Evolutionary conservation across 2,797 vertebrate species (phyloP), one percentile per base, ranked within the genome.

Genomic region (Amblyopsis hoosieri): DNA sequence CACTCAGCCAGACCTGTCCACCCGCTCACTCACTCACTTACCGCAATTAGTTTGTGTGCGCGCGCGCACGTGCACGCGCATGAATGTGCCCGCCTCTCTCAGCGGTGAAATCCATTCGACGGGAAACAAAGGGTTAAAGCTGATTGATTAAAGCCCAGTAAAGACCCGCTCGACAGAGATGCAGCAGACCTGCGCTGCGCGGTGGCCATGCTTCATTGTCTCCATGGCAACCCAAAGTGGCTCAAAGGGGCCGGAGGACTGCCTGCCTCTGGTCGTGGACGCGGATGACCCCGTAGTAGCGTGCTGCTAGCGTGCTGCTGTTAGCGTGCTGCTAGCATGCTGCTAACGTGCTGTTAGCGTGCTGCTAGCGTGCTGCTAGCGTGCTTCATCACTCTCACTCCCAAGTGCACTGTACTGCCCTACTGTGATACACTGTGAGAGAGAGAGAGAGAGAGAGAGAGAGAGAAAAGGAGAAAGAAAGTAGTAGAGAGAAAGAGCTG

Each of bases 1-100:
- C 89, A 90, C 86, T 91, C 88, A 90, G 88, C 87, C 90, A 85
- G 89, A 89, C 88, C 87, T 91, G 90, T 91, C 90, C 89, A 88
- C 86, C 83, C 84, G 83, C 85, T 90, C 78, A 60, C 84, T 90
- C 88, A 85, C 89, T 91, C 88, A 87, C 88, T 90, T 89, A 89
- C 83, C 85, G 86, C 87, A 90, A 90, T 90, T 89, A 89, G 81
- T 63, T 50, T 75, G 71, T 82, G 71, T 75, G 73, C 64, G 62
- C 77, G 69, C 72, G 74, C 72, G 55, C 66, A 76, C 71, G 74
- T 85, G 79, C 69, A 47, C 72, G 55, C 61, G 59, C 71, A 13
- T 81, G 53, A 60, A 64, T 64, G 54, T 54, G 45, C n/a, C 47
- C 11, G 12, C 47, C 47, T 1, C 11, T 10, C 12, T 48, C 9